A percentile compares a stretch with the other conserved stretches of the same genome.
These are phyloP conservation scores for Aramus guarauna DNA, from an alignment of 2,113 vertebrate species.

Conservation along the genomic window DNA sequence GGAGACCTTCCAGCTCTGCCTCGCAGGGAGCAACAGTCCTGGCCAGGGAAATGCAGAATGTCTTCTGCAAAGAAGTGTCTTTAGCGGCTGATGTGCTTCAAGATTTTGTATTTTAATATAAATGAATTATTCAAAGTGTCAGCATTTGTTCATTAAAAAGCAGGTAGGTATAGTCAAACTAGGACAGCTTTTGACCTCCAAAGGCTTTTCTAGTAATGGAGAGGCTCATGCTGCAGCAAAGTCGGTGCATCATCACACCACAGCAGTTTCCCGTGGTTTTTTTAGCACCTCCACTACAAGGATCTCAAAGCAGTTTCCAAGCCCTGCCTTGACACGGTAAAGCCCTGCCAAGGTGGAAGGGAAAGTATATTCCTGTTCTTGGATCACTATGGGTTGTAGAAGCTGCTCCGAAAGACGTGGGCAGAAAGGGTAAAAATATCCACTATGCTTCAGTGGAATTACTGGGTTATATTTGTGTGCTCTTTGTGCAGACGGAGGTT, in stretches of 20 bases:
- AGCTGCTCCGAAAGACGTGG: background rate
- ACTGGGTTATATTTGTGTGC: background rate
- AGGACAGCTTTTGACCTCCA: background rate
- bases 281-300: background rate
- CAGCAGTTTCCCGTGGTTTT: background rate
- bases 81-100: background rate
- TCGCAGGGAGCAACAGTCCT: background rate
- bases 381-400: background rate
- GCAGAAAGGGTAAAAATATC: background rate
- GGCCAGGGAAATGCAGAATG: background rate
- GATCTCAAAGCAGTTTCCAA: background rate
- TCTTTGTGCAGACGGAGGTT: background rate
- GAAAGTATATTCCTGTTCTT: background rate
- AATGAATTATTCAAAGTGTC: background rate
- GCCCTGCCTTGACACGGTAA: background rate
- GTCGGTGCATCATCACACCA: background rate
- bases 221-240: background rate
- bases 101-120: background rate
- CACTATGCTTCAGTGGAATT: background rate
- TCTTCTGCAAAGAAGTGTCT: background rate
- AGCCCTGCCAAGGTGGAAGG: background rate
- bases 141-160: background rate
- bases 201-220: background rate
- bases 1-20: background rate
- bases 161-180: background rate